These are phyloP conservation scores for Drosophila demipolita DNA, from an alignment of 2,888 invertebrate genomes.

Conservation along the genomic window DNA sequence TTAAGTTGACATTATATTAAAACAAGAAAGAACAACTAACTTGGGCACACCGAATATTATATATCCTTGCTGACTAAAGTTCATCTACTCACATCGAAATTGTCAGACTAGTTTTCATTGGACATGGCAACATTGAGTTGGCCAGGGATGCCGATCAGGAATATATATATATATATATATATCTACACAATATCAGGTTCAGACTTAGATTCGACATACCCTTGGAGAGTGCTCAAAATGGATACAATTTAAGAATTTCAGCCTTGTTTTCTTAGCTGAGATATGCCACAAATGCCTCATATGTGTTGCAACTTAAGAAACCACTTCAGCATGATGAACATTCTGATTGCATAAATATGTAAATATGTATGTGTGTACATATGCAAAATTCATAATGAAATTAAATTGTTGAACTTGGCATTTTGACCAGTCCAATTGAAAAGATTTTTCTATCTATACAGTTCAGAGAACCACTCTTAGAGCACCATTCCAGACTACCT, in stretches of 20 bases:
- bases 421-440: not conserved
- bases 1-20: conserved; percentile 14
- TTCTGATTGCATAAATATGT: not conserved
- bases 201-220: not conserved
- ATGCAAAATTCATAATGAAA: not conserved
- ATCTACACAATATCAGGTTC: not conserved
- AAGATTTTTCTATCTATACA: not conserved
- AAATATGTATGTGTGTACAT: not conserved
- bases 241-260: not conserved
- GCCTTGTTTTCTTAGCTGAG: not conserved
- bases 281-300: not conserved
- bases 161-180: not conserved
- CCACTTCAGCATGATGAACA: not conserved
- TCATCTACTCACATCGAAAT: not conserved
- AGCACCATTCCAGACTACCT: not conserved
- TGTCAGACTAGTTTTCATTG: not conserved
- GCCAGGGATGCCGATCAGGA: not conserved
- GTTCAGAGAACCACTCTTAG: too few species aligned
- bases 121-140: not conserved
- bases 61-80: not conserved
- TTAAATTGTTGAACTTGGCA: not conserved
- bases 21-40: conserved; percentile 1
- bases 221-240: not conserved
- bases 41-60: not conserved
- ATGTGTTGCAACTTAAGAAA: not conserved